Evolutionary conservation across 1,140 invertebrate genomes (phyloP).

Genomic region (Melipona quadrifasciata): DNA sequence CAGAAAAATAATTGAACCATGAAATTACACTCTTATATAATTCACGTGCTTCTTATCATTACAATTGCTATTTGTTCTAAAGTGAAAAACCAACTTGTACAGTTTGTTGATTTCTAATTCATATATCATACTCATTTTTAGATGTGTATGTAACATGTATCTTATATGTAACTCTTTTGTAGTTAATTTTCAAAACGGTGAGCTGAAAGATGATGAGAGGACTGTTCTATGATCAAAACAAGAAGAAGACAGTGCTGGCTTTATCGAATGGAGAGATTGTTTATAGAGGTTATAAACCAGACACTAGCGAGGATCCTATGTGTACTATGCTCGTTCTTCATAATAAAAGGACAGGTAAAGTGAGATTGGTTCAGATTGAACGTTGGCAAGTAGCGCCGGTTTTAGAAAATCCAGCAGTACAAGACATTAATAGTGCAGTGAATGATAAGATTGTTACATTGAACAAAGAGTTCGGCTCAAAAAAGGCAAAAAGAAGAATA

Average conservation of each 20-base stretch:
- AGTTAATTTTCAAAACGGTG: constrained; percentile 79
- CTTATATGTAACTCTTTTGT: constrained; percentile 38
- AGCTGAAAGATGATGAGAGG: constrained; percentile 72
- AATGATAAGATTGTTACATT: constrained; percentile 68
- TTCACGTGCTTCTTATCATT: not conserved
- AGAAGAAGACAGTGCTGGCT: constrained; percentile 69
- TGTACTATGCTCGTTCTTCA: constrained; percentile 77
- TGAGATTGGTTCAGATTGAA: constrained; percentile 74
- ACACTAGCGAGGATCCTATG: constrained; percentile 65
- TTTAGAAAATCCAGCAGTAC: constrained; percentile 59
- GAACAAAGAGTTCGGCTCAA: constrained; percentile 83
- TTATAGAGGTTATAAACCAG: constrained; percentile 75
- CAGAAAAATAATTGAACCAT: not conserved
- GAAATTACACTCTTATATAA: not conserved
- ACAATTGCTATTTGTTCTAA: not conserved
- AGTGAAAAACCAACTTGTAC: not conserved
- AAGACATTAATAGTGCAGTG: constrained; percentile 36
- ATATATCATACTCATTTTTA: not conserved
- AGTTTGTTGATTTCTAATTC: not conserved
- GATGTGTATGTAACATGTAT: not conserved
- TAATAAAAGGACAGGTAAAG: constrained; percentile 75
- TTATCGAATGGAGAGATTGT: constrained; percentile 76
- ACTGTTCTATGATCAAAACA: constrained; percentile 70
- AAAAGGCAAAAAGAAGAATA: constrained; percentile 79
- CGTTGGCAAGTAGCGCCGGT: constrained; percentile 76